Percentiles rank a stretch among this genome's conserved stretches.
These are phyloP conservation scores for Aplocera efformata DNA, from an alignment of 2,888 invertebrate species.

Conservation along the genomic window DNA sequence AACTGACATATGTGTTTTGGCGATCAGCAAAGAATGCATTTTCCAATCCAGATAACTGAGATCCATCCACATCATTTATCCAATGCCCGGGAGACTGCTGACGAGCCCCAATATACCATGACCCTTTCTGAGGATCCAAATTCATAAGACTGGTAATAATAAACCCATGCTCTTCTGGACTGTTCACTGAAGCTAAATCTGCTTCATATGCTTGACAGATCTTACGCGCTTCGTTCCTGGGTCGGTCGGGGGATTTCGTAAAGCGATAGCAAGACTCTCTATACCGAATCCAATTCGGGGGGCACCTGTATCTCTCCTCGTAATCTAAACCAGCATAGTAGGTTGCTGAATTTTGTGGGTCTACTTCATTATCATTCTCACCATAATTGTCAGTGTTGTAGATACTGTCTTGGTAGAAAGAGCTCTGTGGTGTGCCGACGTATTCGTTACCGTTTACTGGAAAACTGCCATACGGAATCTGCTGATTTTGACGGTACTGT, in stretches of 20 bases:
- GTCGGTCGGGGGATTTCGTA: slow-evolving; percentile 90
- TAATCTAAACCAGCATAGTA: slow-evolving; percentile 70
- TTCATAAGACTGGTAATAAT: slow-evolving; percentile 89
- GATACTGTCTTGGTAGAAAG: slow-evolving; percentile 60
- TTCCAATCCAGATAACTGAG: slow-evolving; percentile 87
- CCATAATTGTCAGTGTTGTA: slow-evolving; percentile 57
- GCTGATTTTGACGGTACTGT: slow-evolving; percentile 54
- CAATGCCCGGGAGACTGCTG: slow-evolving; percentile 88
- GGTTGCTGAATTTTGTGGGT: slow-evolving; percentile 59
- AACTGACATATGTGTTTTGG: slow-evolving; percentile 57
- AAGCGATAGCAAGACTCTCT: slow-evolving; percentile 93
- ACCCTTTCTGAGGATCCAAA: slow-evolving; percentile 91
- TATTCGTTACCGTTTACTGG: slow-evolving; percentile 63
- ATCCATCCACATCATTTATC: slow-evolving; percentile 91
- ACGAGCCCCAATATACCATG: slow-evolving; percentile 92
- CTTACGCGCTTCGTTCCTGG: slow-evolving; percentile 88
- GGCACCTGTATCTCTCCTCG: slow-evolving; percentile 82
- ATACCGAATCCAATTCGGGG: slow-evolving; percentile 92
- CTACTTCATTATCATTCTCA: slow-evolving; percentile 60
- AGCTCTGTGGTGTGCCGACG: slow-evolving; percentile 56
- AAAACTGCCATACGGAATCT: slow-evolving; percentile 67
- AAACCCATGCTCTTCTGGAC: slow-evolving; percentile 92
- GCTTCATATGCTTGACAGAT: slow-evolving; percentile 92
- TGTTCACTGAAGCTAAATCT: slow-evolving; percentile 89
- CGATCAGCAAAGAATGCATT: slow-evolving; percentile 88